Evolutionary conservation across 1,140 invertebrate genomes (phyloP).

Genomic region (Ridgeia piscesae): DNA sequence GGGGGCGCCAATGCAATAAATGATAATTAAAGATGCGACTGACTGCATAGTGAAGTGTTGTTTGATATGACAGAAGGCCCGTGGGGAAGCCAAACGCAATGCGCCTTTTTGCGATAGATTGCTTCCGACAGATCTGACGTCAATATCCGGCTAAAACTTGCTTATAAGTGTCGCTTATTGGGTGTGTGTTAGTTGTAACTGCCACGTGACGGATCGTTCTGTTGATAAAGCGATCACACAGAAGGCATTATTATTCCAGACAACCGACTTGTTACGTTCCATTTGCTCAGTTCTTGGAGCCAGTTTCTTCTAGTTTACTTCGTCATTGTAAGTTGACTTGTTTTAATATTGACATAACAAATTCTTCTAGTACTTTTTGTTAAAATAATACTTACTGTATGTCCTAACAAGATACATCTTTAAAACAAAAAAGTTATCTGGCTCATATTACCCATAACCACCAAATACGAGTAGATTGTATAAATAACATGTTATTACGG

Average conservation of each 20-base stretch:
- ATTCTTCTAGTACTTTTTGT: not conserved
- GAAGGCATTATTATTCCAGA: not conserved
- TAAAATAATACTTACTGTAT: too few species aligned
- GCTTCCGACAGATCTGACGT: not conserved
- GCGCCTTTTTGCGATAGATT: not conserved
- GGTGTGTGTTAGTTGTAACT: slow-evolving; percentile 19
- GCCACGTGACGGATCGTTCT: slow-evolving; percentile 18
- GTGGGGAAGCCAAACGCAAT: not conserved
- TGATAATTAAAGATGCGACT: too few species aligned
- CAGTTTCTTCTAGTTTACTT: not conserved
- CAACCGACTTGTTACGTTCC: slow-evolving; percentile 11
- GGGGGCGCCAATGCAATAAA: not conserved
- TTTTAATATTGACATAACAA: too few species aligned
- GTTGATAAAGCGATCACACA: slow-evolving; percentile 16
- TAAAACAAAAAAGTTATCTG: too few species aligned
- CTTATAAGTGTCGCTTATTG: not conserved
- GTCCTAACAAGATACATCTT: too few species aligned
- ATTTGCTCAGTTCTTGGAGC: slow-evolving; percentile 11
- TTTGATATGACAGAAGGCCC: not conserved
- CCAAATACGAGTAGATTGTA: too few species aligned
- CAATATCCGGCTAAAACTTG: not conserved
- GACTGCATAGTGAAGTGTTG: not conserved
- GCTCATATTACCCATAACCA: too few species aligned
- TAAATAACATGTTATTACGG: too few species aligned
- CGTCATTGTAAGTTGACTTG: not conserved